Percentiles rank a stretch among this genome's conserved stretches.
Evolutionary conservation across 2,888 invertebrate genomes (phyloP).

Genomic region (Tanypteryx hageni): DNA sequence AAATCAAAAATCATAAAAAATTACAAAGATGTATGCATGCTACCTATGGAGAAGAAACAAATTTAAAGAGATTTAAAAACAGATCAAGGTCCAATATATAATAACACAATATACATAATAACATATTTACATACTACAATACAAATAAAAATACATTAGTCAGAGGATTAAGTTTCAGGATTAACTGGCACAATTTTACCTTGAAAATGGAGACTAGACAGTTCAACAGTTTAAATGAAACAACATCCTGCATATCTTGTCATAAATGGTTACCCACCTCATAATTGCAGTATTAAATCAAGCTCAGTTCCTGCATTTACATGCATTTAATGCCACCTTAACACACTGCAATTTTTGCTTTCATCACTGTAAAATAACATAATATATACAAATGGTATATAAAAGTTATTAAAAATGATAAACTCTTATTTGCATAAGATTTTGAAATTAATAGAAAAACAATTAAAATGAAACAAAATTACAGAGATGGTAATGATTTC

Average conservation of each 20-base stretch:
- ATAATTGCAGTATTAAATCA: neutral
- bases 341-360: neutral
- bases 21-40: neutral
- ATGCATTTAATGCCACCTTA: constrained; percentile 14
- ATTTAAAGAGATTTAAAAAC: neutral
- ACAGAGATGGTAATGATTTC: neutral
- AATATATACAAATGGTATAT: no score
- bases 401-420: no score
- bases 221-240: neutral
- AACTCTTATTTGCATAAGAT: no score
- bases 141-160: neutral
- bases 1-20: neutral
- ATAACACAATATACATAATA: neutral
- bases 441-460: no score
- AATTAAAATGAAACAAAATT: no score
- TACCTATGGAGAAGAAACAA: neutral
- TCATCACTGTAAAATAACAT: no score
- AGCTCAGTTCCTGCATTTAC: neutral
- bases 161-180: neutral
- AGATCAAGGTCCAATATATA: neutral
- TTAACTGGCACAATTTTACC: neutral
- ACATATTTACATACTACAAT: neutral
- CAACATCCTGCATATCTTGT: neutral
- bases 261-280: neutral
- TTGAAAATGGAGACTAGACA: neutral